A percentile compares a stretch with the other conserved stretches of the same genome.
Evolutionary conservation across 2,113 vertebrate genomes (phyloP).

Genomic region (Notarius lentiginosus): DNA sequence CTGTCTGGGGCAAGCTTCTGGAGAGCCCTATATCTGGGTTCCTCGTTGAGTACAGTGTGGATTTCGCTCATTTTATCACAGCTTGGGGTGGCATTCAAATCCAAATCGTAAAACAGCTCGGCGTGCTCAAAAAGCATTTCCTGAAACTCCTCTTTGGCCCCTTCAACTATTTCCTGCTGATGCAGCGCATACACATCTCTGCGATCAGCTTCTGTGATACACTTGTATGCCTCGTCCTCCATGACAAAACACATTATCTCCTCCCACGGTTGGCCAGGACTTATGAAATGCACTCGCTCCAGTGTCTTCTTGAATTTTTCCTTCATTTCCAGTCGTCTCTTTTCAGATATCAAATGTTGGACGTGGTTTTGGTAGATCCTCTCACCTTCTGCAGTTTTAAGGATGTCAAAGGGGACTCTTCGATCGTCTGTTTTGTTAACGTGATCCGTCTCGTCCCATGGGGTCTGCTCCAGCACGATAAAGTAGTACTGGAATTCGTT

Average conservation of each 20-base stretch:
- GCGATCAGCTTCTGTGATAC: slow-evolving; percentile 91
- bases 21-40: slow-evolving; percentile 95
- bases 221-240: slow-evolving; percentile 96
- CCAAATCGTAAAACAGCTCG: slow-evolving; percentile 97
- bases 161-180: slow-evolving; percentile 98
- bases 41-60: slow-evolving; percentile 92
- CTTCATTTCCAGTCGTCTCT: slow-evolving; percentile 94
- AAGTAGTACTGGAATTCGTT: slow-evolving; percentile 93
- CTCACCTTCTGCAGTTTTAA: slow-evolving; percentile 86
- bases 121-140: slow-evolving; percentile 99
- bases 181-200: slow-evolving; percentile 93
- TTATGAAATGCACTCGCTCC: slow-evolving; percentile 95
- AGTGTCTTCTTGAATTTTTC: slow-evolving; percentile 96
- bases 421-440: slow-evolving; percentile 92
- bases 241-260: slow-evolving; percentile 97
- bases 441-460: slow-evolving; percentile 96
- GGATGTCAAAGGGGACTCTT: slow-evolving; percentile 94
- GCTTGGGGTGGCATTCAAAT: slow-evolving; percentile 96
- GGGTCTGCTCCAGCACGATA: slow-evolving; percentile 88
- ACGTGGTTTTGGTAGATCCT: slow-evolving; percentile 93
- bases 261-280: slow-evolving; percentile 93
- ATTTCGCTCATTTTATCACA: slow-evolving; percentile 98
- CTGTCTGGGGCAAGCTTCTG: slow-evolving; percentile 97
- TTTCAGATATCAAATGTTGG: slow-evolving; percentile 92
- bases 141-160: slow-evolving; percentile 99